A percentile compares a stretch with the other conserved stretches of the same genome.
These are phyloP conservation scores for Tamandua tetradactyla DNA, from an alignment of 2,797 vertebrate species.

Conservation along the genomic window DNA sequence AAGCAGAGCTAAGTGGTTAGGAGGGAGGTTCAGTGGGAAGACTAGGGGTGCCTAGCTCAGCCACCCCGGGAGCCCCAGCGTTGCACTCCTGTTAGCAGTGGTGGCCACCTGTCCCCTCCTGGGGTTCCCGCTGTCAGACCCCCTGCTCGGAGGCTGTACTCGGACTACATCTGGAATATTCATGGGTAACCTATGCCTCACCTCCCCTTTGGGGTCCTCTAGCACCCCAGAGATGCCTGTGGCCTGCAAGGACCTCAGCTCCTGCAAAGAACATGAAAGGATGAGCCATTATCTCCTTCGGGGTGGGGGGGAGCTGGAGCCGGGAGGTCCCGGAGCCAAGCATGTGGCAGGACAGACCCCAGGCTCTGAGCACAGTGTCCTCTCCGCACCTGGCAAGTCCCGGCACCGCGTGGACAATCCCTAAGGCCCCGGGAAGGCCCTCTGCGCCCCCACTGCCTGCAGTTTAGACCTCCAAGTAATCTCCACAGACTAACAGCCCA, in stretches of 20 bases:
- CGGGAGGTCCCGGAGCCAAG: too few relatives aligned
- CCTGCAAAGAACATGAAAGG: too few relatives aligned
- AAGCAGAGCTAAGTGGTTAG: too few relatives aligned
- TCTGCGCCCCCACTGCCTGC: not conserved
- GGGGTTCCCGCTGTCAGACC: rapidly evolving
- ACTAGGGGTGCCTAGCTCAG: rapidly evolving
- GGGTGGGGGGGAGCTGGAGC: too few relatives aligned
- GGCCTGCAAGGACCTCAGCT: too few relatives aligned
- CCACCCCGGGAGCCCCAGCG: not conserved
- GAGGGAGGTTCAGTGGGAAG: not conserved
- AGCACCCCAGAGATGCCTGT: not conserved
- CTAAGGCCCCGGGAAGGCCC: too few relatives aligned
- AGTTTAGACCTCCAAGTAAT: not conserved
- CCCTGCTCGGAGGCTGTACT: not conserved
- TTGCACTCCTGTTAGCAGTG: rapidly evolving
- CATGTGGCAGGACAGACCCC: too few relatives aligned
- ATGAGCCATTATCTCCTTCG: too few relatives aligned
- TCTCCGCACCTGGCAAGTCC: too few relatives aligned
- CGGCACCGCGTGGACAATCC: too few relatives aligned
- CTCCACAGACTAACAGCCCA: not conserved
- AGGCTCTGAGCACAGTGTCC: too few relatives aligned
- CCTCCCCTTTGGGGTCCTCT: not conserved
- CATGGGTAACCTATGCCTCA: not conserved
- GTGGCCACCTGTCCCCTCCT: not conserved
- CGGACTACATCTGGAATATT: not conserved